phyloP scores from a whole-genome alignment of 2,113 vertebrate genomes.

The Cacatua alba region DNA sequence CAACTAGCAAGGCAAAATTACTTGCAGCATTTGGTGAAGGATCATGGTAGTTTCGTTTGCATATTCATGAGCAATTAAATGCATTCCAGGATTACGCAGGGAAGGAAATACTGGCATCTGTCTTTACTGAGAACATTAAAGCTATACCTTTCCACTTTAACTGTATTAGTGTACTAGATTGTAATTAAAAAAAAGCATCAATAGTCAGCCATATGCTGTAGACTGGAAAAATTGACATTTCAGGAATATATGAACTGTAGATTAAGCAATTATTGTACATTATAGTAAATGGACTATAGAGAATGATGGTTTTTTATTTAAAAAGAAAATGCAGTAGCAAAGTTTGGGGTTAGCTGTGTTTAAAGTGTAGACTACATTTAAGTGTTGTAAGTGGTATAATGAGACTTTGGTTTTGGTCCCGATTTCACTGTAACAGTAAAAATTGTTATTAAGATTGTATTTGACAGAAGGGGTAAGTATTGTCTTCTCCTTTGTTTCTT shows the following conservation, averaged over 20 bases:
- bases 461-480: background rate
- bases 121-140: constrained; percentile 16
- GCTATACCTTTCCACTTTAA: constrained; percentile 38
- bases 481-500: background rate
- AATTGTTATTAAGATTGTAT: background rate
- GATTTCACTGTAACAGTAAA: background rate
- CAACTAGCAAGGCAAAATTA: constrained; percentile 24
- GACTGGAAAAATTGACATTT: background rate
- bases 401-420: background rate
- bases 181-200: background rate
- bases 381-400: background rate
- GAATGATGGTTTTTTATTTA: background rate
- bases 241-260: background rate
- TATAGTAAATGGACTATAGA: background rate
- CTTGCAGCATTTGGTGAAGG: constrained; percentile 48
- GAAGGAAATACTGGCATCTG: constrained; percentile 27
- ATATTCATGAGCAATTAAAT: constrained; percentile 62
- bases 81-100: background rate
- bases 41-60: constrained; percentile 27
- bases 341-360: background rate
- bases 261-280: background rate
- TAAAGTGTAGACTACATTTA: background rate
- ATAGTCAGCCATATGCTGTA: background rate
- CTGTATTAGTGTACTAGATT: background rate
- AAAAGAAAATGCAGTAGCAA: background rate